Evolutionary conservation across 37 sponge, comb jelly and placozoan species (phyloP).

Genomic region (Eunapius fragilis): DNA sequence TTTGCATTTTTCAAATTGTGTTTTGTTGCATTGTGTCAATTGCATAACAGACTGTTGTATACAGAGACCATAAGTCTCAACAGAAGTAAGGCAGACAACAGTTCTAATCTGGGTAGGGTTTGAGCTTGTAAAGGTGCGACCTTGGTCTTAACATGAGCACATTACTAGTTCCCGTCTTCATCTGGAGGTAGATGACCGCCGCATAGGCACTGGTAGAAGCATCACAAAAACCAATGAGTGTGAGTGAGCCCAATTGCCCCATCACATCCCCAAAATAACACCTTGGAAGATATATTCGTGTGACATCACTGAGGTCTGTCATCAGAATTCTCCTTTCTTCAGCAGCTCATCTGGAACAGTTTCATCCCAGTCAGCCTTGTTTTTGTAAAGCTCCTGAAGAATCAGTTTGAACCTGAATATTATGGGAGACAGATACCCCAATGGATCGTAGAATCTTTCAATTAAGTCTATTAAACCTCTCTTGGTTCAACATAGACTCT

Average conservation of each 20-base stretch:
- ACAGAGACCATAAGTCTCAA: too few species aligned
- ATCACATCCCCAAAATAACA: constrained; percentile 32
- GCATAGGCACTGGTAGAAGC: constrained; percentile 56
- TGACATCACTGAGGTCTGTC: background rate
- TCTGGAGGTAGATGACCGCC: constrained; percentile 47
- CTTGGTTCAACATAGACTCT: background rate
- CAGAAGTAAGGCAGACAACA: background rate
- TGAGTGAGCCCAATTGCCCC: constrained; percentile 1
- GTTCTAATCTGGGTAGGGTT: constrained; percentile 54
- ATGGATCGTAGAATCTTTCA: constrained; percentile 20
- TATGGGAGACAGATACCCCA: constrained; percentile 20
- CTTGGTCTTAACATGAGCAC: constrained; percentile 44
- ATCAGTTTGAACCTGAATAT: constrained; percentile 10
- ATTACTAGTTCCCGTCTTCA: constrained; percentile 1
- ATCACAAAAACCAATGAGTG: constrained; percentile 65
- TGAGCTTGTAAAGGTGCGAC: constrained; percentile 52
- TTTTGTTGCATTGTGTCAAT: too few species aligned
- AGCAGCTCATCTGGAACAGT: background rate
- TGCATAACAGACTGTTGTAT: too few species aligned
- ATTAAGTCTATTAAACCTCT: background rate
- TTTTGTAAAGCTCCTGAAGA: constrained; percentile 14
- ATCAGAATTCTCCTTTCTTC: constrained; percentile 3
- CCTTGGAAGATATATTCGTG: constrained; percentile 41
- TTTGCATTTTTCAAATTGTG: too few species aligned
- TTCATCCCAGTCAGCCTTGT: constrained; percentile 21